phyloP scores from a whole-genome alignment of 2,113 vertebrate species.

The Pseudorasbora parva region DNA sequence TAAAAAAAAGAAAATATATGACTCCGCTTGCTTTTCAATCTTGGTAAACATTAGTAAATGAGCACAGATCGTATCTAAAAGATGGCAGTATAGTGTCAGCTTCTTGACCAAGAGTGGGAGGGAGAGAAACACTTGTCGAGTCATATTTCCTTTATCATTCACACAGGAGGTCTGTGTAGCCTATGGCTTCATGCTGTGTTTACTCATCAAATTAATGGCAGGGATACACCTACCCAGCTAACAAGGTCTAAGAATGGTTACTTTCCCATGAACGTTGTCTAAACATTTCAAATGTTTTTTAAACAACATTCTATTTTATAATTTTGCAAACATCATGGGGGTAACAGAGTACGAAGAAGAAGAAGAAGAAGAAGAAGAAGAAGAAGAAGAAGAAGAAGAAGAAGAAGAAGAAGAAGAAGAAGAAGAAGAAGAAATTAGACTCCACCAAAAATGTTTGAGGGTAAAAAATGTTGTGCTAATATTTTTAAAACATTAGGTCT shows the following conservation, averaged over 20 bases:
- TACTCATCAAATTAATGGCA: slow-evolving; percentile 9
- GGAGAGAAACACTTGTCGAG: slow-evolving; percentile 9
- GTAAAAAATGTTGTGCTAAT: too few relatives aligned
- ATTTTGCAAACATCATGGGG: too few relatives aligned
- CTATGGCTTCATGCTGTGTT: slow-evolving; percentile 13
- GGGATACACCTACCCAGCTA: background rate
- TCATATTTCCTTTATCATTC: slow-evolving; percentile 15
- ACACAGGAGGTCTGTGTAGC: slow-evolving; percentile 32
- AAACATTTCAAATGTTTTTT: too few relatives aligned
- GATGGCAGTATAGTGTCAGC: background rate
- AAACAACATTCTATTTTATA: too few relatives aligned
- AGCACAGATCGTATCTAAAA: slow-evolving; percentile 54
- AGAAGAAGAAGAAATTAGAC: too few relatives aligned
- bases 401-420: accelerated
- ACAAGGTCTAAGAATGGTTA: too few relatives aligned
- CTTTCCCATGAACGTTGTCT: too few relatives aligned
- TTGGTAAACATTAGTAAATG: slow-evolving; percentile 71
- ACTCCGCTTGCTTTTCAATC: slow-evolving; percentile 59
- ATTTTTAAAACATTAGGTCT: too few relatives aligned
- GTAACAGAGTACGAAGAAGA: too few relatives aligned
- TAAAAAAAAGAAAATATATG: slow-evolving; percentile 52
- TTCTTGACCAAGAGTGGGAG: slow-evolving; percentile 8
- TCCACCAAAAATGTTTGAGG: too few relatives aligned
- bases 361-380: too few relatives aligned
- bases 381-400: too few relatives aligned